Conservation (phyloP, 2,888 invertebrate genomes). For the Kuschelorhynchus macadamiae region DNA sequence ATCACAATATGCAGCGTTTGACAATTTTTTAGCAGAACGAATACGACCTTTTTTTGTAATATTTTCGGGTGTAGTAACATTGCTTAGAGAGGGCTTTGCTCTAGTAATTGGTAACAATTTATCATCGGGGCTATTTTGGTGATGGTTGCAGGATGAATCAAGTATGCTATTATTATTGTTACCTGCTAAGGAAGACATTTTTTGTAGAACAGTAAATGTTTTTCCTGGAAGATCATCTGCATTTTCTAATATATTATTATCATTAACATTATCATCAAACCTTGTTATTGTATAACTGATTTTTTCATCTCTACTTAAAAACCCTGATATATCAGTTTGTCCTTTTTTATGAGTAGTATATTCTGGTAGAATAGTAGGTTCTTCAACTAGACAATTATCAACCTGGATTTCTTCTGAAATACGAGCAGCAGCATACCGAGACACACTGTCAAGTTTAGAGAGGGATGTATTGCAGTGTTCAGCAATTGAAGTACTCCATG, state of each 20-base stretch:
- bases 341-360: background rate
- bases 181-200: conserved; percentile 1
- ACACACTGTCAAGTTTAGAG: no score
- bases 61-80: conserved; percentile 1
- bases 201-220: conserved; percentile 8
- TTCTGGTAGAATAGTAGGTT: background rate
- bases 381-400: background rate
- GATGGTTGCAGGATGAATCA: conserved; percentile 4
- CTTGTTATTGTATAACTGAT: conserved; percentile 12
- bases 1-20: conserved; percentile 6
- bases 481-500: conserved; percentile 6
- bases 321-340: background rate
- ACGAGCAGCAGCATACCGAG: background rate
- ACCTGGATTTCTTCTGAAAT: conserved; percentile 8
- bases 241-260: background rate
- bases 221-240: conserved; percentile 4
- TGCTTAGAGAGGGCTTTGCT: background rate
- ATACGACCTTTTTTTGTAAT: background rate
- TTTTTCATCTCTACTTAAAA: background rate
- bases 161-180: background rate
- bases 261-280: background rate
- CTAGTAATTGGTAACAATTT: conserved; percentile 4
- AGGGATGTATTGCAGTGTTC: background rate
- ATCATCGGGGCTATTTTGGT: conserved; percentile 10
- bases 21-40: conserved; percentile 3